A percentile compares a stretch with the other conserved stretches of the same genome.
Evolutionary conservation across 2,113 vertebrate species (phyloP).

Genomic region (Ovibos moschatus): DNA sequence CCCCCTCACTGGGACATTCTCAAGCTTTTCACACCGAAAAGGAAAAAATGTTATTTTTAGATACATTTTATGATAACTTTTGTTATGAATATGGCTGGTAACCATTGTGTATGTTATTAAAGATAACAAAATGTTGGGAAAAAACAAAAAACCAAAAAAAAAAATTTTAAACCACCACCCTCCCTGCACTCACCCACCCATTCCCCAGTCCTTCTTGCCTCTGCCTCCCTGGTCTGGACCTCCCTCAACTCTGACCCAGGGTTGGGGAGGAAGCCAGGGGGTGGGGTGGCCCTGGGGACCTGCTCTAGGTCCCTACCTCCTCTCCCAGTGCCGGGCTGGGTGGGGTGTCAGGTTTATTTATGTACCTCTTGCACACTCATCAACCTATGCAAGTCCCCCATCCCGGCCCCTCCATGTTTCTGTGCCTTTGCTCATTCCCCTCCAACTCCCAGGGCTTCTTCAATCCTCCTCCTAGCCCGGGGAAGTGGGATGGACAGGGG

Average conservation of each 20-base stretch:
- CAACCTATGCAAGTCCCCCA: conserved; percentile 77
- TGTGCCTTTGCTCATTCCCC: conserved; percentile 72
- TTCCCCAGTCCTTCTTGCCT: conserved; percentile 49
- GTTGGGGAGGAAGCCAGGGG: conserved; percentile 49
- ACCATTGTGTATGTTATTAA: conserved; percentile 84
- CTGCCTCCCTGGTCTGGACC: conserved; percentile 50
- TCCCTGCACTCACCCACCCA: conserved; percentile 58
- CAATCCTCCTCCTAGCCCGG: conserved; percentile 12
- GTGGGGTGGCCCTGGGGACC: conserved; percentile 53
- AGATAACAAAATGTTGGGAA: conserved; percentile 79
- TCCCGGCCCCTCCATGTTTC: conserved; percentile 71
- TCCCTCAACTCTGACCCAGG: conserved; percentile 58
- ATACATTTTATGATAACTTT: conserved; percentile 87
- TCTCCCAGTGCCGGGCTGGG: conserved; percentile 75
- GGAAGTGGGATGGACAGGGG: conserved; percentile 60
- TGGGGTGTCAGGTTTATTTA: conserved; percentile 78
- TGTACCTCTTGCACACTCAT: conserved; percentile 78
- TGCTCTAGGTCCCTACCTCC: conserved; percentile 54
- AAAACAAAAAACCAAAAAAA: conserved; percentile 71
- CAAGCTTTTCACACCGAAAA: conserved; percentile 77
- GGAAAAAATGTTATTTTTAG: conserved; percentile 85
- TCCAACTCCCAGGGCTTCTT: conserved; percentile 57
- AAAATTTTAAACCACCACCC: conserved; percentile 55
- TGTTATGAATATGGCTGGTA: conserved; percentile 87
- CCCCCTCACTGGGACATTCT: conserved; percentile 67